phyloP scores from a whole-genome alignment of 2,113 vertebrate genomes.

The Pelvicachromis taeniatus region DNA sequence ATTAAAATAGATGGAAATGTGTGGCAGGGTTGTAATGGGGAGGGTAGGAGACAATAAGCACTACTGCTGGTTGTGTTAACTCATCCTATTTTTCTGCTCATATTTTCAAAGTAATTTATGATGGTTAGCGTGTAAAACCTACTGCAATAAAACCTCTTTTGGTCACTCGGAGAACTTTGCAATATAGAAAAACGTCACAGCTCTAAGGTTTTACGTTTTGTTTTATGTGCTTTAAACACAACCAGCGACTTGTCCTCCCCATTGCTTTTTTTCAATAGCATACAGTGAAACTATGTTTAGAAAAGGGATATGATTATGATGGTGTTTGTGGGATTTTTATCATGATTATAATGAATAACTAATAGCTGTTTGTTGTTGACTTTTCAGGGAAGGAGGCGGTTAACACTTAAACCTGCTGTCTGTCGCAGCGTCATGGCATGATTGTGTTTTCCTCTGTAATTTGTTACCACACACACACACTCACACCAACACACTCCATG shows the following conservation, averaged over 20 bases:
- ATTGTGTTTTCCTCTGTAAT: slow-evolving; percentile 69
- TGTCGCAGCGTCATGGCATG: slow-evolving; percentile 69
- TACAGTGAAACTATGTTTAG: slow-evolving; percentile 41
- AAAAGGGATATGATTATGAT: slow-evolving; percentile 54
- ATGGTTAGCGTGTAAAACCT: background rate
- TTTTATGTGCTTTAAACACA: slow-evolving; percentile 2
- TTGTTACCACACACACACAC: slow-evolving; percentile 42
- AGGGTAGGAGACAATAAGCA: slow-evolving; percentile 3
- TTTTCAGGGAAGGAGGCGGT: slow-evolving; percentile 64
- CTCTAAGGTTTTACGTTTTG: background rate
- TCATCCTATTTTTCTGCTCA: background rate
- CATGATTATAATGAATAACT: slow-evolving; percentile 25
- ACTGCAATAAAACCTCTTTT: background rate
- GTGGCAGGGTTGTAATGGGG: slow-evolving; percentile 30
- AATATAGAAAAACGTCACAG: background rate
- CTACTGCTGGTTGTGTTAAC: slow-evolving; percentile 22
- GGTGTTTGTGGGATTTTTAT: slow-evolving; percentile 52
- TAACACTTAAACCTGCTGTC: slow-evolving; percentile 52
- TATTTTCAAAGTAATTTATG: background rate
- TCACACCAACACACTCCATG: background rate
- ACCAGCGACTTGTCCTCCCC: slow-evolving; percentile 4
- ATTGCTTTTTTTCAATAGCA: slow-evolving; percentile 43
- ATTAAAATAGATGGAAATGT: slow-evolving; percentile 31
- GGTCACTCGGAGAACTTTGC: background rate
- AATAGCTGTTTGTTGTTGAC: slow-evolving; percentile 21